These are phyloP conservation scores for Allacma fusca DNA, from an alignment of 2,888 invertebrate genomes.

Conservation along the genomic window DNA sequence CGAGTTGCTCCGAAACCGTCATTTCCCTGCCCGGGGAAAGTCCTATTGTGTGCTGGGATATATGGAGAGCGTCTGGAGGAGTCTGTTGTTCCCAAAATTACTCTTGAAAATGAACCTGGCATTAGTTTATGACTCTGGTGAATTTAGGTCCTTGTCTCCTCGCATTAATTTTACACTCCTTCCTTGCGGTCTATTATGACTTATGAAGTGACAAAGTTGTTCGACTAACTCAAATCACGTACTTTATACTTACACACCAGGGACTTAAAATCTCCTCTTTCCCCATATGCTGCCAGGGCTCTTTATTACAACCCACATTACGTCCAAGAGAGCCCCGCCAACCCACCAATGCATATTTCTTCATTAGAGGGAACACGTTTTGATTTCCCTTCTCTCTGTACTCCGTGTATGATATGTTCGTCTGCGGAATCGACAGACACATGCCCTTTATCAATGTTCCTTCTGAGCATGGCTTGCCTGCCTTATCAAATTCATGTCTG, in stretches of 20 bases:
- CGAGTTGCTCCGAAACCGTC: slow-evolving; percentile 29
- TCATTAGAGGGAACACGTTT: neutral
- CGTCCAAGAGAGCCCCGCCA: neutral
- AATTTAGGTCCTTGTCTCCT: slow-evolving; percentile 28
- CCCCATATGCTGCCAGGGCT: neutral
- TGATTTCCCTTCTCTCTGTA: neutral
- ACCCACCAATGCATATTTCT: neutral
- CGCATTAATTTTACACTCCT: slow-evolving; percentile 19
- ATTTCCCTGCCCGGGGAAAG: neutral
- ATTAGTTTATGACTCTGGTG: slow-evolving; percentile 30
- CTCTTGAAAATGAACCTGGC: neutral
- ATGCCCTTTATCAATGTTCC: neutral
- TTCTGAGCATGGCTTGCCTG: neutral
- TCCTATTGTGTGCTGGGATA: neutral
- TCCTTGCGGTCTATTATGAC: slow-evolving; percentile 15
- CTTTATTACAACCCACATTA: neutral
- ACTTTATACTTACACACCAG: neutral
- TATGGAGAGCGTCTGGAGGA: neutral
- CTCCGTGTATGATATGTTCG: neutral
- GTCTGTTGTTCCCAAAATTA: slow-evolving; percentile 19
- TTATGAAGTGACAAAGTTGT: slow-evolving; percentile 32
- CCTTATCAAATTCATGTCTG: neutral
- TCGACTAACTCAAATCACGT: slow-evolving; percentile 31
- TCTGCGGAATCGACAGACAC: neutral
- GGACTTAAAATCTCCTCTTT: neutral